Conservation (phyloP, 2,888 invertebrate genomes). For the Patella caerulea region DNA sequence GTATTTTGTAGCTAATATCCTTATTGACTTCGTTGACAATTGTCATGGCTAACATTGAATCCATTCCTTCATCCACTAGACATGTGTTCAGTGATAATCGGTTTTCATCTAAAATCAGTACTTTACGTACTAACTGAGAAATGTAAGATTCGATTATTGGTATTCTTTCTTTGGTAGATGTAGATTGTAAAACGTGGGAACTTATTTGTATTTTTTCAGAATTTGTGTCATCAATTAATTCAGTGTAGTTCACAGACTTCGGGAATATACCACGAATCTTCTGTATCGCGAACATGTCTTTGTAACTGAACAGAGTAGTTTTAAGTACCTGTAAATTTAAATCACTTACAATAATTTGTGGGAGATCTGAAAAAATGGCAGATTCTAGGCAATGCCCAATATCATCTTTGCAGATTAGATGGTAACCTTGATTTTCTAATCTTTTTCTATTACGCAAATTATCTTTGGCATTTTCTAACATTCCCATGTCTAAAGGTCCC, state of each 20-base stretch:
- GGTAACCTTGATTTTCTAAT: background rate
- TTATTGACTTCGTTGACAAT: constrained; percentile 34
- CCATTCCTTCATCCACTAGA: constrained; percentile 42
- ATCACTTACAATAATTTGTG: background rate
- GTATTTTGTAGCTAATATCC: constrained; percentile 29
- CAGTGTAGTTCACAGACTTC: background rate
- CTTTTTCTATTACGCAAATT: background rate
- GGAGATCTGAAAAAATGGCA: background rate
- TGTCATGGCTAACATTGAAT: constrained; percentile 52
- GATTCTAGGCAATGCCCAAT: background rate
- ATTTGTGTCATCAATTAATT: background rate
- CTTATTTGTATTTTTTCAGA: background rate
- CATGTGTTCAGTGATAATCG: constrained; percentile 28
- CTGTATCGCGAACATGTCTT: background rate
- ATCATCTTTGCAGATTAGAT: background rate
- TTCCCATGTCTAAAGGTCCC: constrained; percentile 49
- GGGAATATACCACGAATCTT: background rate
- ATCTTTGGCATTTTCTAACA: constrained; percentile 27
- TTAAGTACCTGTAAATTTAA: background rate
- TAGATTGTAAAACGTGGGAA: background rate
- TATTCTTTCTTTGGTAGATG: constrained; percentile 16
- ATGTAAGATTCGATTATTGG: constrained; percentile 34
- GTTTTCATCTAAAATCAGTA: constrained; percentile 36
- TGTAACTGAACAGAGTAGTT: background rate
- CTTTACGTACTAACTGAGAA: constrained; percentile 29